Evolutionary conservation across 2,797 vertebrate genomes (phyloP).

Genomic region (Hyperoplus immaculatus): DNA sequence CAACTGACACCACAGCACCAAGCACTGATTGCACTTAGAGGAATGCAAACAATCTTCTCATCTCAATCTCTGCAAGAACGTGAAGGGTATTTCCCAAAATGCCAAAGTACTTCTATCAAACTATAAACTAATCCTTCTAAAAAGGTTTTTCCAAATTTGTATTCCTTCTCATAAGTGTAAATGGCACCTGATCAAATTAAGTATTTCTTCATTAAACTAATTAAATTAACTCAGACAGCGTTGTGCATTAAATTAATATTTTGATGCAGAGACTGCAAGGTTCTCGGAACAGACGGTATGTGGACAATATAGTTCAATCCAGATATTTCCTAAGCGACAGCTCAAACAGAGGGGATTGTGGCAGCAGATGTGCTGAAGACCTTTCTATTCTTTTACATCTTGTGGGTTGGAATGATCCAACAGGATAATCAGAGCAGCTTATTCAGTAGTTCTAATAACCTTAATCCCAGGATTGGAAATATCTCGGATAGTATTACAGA

Average conservation of each 20-base stretch:
- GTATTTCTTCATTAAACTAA: neutral
- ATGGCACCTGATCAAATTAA: neutral
- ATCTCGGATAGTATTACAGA: conserved; percentile 76
- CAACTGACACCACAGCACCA: neutral
- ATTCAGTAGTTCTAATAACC: conserved; percentile 81
- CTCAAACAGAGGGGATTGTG: conserved; percentile 67
- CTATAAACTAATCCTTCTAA: too few relatives aligned
- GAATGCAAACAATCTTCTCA: neutral
- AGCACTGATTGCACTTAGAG: too few relatives aligned
- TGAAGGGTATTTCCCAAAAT: neutral
- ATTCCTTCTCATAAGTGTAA: neutral
- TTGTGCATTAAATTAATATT: conserved; percentile 49
- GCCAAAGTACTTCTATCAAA: neutral
- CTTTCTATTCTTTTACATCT: conserved; percentile 78
- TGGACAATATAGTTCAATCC: conserved; percentile 57
- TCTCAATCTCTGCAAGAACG: neutral
- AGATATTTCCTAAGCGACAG: conserved; percentile 59
- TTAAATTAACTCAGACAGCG: conserved; percentile 14
- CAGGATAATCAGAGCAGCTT: conserved; percentile 81
- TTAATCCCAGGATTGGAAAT: conserved; percentile 83
- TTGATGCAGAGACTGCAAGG: conserved; percentile 38
- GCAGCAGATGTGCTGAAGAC: conserved; percentile 72
- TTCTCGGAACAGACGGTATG: conserved; percentile 43
- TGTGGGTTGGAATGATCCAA: conserved; percentile 73
- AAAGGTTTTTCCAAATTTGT: neutral